Evolutionary conservation across 2,797 vertebrate species (phyloP), one percentile per base, ranked within the genome.

Genomic region (Oryzias dopingdopingensis): DNA sequence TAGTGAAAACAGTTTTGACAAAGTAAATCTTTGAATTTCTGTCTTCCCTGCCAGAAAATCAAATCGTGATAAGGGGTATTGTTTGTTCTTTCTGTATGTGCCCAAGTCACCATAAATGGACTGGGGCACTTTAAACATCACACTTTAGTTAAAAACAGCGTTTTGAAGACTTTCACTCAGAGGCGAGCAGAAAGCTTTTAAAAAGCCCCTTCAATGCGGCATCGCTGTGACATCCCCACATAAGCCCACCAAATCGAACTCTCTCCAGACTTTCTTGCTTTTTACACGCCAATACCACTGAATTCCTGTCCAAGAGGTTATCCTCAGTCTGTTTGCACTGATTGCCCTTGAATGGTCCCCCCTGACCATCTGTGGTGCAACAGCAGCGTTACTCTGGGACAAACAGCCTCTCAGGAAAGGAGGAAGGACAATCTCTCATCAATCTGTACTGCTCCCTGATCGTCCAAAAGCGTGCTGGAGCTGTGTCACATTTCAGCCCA

Each of bases 271-370:
- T 18, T 49, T 58, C 43, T 64, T 51, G 49, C 49, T 44, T 72
- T 74, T 66, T 49, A 65, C 58, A 53, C n/a, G 22, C 46, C 52
- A 44, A 72, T 60, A 47, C 76, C 49, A 18, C 18, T 62, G n/a
- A 62, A 65, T 67, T 84, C 42, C 42, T 42, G 50, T 29, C 49
- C 80, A 75, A 84, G 78, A 77, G 77, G 72, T 63, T 58, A 67
- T 32, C 67, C 65, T 14, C 48, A 73, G 72, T 81, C 62, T 79
- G 70, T 85, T 81, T 79, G 65, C 59, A 77, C 70, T 62, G 73
- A 87, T 77, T 82, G 77, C 61, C 72, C 73, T 84, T 82, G 79
- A 88, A 80, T 67, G 74, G 65, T 81, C 84, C 79, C 84, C 32
- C 14, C 43, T 62, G 70, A 81, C 72, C 70, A 32, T 52, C 62